A percentile compares a stretch with the other conserved stretches of the same genome.
Conservation (phyloP, 1,140 invertebrate species). For the Dendrolimus punctatus region DNA sequence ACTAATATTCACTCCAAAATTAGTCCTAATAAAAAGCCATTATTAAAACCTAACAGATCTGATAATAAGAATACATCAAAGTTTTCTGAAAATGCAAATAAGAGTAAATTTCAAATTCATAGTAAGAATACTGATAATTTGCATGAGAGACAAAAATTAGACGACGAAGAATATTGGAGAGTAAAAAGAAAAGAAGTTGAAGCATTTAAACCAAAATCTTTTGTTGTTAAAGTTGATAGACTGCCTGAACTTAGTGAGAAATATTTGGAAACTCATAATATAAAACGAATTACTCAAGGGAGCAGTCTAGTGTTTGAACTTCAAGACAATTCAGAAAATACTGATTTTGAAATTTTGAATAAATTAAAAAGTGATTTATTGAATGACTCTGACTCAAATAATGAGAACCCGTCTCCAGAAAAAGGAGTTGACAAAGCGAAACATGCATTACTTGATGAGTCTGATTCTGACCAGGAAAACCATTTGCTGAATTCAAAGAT, state of each 20-base stretch:
- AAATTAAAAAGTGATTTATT: constrained; percentile 1
- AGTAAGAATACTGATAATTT: not conserved
- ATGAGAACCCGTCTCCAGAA: constrained; percentile 3
- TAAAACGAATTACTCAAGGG: constrained; percentile 35
- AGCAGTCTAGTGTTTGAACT: constrained; percentile 28
- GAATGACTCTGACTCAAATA: constrained; percentile 5
- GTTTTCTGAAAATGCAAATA: constrained; percentile 6
- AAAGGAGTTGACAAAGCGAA: constrained; percentile 13
- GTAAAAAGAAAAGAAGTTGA: constrained; percentile 37
- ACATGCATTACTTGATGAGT: constrained; percentile 25
- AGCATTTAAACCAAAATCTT: constrained; percentile 40
- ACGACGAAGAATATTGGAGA: constrained; percentile 27
- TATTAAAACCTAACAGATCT: not conserved
- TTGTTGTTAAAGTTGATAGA: constrained; percentile 30
- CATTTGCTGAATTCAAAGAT: not conserved
- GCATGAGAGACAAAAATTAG: constrained; percentile 5
- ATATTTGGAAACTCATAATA: constrained; percentile 31
- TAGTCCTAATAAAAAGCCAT: constrained; percentile 9
- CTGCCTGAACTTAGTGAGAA: constrained; percentile 33
- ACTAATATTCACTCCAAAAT: constrained; percentile 6
- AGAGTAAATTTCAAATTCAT: not conserved
- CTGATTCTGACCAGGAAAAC: constrained; percentile 12
- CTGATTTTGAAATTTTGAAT: constrained; percentile 5
- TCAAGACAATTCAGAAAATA: constrained; percentile 5
- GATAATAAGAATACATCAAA: constrained; percentile 2